Conservation (phyloP, 2,797 vertebrate genomes). For the Corythornis leucogaster region DNA sequence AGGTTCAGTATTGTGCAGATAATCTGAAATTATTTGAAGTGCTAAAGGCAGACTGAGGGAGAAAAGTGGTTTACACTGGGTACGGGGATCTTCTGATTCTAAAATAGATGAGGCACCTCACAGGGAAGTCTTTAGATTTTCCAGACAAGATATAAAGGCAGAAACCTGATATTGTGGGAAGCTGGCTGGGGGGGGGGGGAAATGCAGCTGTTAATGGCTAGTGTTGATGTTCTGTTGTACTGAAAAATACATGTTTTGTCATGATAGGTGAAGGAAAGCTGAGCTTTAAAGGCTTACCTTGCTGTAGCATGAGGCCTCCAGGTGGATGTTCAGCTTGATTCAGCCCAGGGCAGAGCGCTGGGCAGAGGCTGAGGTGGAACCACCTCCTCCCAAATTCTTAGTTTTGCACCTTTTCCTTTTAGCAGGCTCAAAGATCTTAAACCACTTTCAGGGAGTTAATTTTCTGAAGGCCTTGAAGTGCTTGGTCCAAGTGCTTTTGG, state of each 20-base stretch:
- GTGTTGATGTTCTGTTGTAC: not conserved
- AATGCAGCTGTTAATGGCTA: not conserved
- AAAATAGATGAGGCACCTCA: not conserved
- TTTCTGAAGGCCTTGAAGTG: not conserved
- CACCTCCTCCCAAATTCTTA: not conserved
- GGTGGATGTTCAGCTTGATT: not conserved
- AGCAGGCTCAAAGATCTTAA: not conserved
- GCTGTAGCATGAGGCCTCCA: not conserved
- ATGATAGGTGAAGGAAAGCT: not conserved
- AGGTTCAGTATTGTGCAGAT: not conserved
- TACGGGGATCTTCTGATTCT: not conserved
- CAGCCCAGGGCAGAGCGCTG: fast-evolving
- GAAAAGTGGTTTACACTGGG: not conserved
- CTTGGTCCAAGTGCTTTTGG: not conserved
- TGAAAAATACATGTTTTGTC: not conserved
- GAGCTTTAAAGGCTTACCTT: not conserved
- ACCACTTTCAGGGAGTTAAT: not conserved
- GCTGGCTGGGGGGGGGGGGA: not conserved
- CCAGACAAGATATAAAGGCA: not conserved
- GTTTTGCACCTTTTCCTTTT: not conserved
- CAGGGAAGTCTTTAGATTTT: not conserved
- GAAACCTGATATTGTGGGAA: not conserved
- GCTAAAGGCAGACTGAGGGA: not conserved
- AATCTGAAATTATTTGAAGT: not conserved
- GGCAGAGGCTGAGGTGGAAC: not conserved